Evolutionary conservation across 1,140 invertebrate species (phyloP), one percentile per base, ranked within the genome.

Genomic region (Monochamus saltuarius): DNA sequence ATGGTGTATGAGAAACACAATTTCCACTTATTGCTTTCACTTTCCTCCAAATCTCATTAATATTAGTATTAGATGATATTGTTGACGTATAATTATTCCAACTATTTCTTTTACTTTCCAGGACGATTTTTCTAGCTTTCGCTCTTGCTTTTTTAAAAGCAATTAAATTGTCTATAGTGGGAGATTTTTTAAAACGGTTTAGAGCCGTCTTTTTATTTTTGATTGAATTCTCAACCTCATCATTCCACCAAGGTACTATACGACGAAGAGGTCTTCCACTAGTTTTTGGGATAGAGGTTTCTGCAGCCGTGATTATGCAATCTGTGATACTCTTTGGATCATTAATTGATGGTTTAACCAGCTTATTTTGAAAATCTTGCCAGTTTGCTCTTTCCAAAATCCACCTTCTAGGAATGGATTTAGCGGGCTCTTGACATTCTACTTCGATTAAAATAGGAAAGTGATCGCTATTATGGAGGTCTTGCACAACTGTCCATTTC

Each of bases 181-280:
- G 35, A 9, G 10, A 11, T 19, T 36, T 38, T 16, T 38, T 37
- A 16, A 53, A 53, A 6, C 2, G 10, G 2, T n/a, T 53, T 7
- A 53, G 14, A 7, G 50, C 50, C 6, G 11, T 2, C 16, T 53
- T 53, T 38, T 38, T 53, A 3, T 53, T 36, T 6, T 7, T 7
- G 3, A 53, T 37, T 36, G 50, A 29, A 6, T 16, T n/a, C 7
- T 29, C 19, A 34, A 35, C 40, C 1, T 46, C 29, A 7, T 17
- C 1, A 46, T 56, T 56, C 54, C 54, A 56, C 54, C 54, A 56
- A 8, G 40, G 54, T n/a, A 56, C 54, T 11, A 10, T 13, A 13
- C n/a, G 8, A 14, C 35, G 34, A 9, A 16, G 8, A 8, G 11
- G 8, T 29, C 6, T 16, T 29, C 10, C 22, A n/a, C 2, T 9